Conservation (phyloP, 2,797 vertebrate genomes). For the Semotilus atromaculatus region DNA sequence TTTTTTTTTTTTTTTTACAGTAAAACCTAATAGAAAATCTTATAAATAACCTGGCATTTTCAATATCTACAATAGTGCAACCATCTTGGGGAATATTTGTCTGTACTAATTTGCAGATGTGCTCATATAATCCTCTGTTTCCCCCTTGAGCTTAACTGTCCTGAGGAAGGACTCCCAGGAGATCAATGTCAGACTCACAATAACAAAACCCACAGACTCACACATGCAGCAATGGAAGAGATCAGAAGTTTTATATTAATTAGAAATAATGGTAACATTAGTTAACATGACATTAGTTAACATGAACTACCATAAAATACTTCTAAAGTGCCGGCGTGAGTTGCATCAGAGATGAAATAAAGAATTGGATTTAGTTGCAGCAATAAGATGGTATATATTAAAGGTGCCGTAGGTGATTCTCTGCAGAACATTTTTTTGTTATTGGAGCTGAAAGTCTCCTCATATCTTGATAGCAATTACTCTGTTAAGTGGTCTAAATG, state of each 20-base stretch:
- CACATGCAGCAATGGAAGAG: not conserved
- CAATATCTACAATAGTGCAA: not conserved
- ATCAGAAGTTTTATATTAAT: not conserved
- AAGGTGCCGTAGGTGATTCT: too few species aligned
- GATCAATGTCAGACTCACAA: conserved; percentile 24
- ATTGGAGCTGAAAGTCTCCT: too few species aligned
- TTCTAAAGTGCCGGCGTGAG: not conserved
- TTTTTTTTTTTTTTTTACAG: not conserved
- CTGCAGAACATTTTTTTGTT: too few species aligned
- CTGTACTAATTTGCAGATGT: conserved; percentile 32
- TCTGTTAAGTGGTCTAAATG: too few species aligned
- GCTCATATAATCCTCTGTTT: conserved; percentile 29
- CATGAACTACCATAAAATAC: not conserved
- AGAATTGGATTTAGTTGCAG: not conserved
- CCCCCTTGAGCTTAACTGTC: conserved; percentile 27
- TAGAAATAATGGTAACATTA: not conserved
- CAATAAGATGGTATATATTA: not conserved
- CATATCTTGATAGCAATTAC: too few species aligned
- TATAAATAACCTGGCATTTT: conserved; percentile 2
- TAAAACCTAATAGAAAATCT: not conserved
- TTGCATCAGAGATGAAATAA: not conserved
- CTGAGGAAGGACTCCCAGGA: conserved; percentile 33
- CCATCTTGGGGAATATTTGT: conserved; percentile 17
- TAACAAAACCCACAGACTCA: conserved; percentile 11
- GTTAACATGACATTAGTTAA: not conserved